A percentile compares a stretch with the other conserved stretches of the same genome.
phyloP scores from a whole-genome alignment of 92 coral and sea anemone species.

The Bergia sp. region DNA sequence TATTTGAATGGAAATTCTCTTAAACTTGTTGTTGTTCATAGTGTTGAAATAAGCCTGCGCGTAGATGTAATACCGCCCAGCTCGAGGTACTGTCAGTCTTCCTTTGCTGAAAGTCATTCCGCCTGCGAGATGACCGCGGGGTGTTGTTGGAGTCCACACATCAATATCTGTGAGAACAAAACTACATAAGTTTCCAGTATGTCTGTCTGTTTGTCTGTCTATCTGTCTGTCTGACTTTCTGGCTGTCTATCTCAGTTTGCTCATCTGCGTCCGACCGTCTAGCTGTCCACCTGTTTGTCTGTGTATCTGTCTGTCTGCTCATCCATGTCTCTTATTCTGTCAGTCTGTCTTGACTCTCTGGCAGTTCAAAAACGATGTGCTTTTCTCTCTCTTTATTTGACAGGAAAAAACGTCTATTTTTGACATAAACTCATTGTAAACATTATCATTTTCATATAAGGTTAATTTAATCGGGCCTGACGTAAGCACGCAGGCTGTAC shows the following conservation, averaged over 20 bases:
- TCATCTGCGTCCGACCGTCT: background rate
- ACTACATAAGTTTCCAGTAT: background rate
- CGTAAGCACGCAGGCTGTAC: too few species aligned
- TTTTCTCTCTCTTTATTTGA: too few species aligned
- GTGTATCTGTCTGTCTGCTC: background rate
- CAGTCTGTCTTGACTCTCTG: too few species aligned
- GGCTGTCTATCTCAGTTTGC: too few species aligned
- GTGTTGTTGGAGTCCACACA: background rate
- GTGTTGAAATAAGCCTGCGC: slow-evolving; percentile 14
- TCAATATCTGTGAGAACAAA: background rate
- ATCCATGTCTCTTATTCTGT: background rate
- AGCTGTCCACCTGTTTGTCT: too few species aligned
- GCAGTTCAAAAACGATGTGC: too few species aligned
- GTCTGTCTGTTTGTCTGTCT: too few species aligned
- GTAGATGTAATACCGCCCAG: slow-evolving; percentile 17
- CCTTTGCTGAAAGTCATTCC: slow-evolving; percentile 5
- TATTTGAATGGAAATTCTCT: background rate
- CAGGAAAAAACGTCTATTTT: too few species aligned
- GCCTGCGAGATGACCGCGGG: slow-evolving; percentile 11
- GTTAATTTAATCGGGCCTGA: too few species aligned
- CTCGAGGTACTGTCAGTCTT: slow-evolving; percentile 17
- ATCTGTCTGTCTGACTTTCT: too few species aligned
- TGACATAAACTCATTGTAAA: too few species aligned
- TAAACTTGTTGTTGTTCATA: background rate
- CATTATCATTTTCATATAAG: too few species aligned